phyloP scores from a whole-genome alignment of 2,888 invertebrate genomes.

The Lepeophtheirus nordmannii region DNA sequence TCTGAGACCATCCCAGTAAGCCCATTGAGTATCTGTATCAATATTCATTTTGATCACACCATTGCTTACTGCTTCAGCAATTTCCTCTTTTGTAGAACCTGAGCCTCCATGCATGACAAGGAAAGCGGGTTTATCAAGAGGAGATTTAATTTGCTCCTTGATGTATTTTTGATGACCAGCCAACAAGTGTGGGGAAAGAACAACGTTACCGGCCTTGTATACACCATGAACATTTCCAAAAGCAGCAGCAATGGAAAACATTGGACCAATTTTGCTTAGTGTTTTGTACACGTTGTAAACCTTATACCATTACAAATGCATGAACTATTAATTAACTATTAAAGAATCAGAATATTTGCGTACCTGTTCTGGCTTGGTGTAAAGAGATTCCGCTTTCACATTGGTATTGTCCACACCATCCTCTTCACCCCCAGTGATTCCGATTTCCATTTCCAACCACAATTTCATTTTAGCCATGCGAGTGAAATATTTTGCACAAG shows the following conservation, averaged over 20 bases:
- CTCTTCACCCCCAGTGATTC: slow-evolving; percentile 25
- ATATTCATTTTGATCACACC: slow-evolving; percentile 26
- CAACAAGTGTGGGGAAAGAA: slow-evolving; percentile 22
- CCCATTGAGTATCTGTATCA: slow-evolving; percentile 25
- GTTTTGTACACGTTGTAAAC: slow-evolving; percentile 17
- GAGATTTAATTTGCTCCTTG: slow-evolving; percentile 14
- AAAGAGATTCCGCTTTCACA: slow-evolving; percentile 24
- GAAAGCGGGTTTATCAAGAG: slow-evolving; percentile 19
- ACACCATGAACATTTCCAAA: slow-evolving; percentile 25
- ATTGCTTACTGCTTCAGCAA: slow-evolving; percentile 19
- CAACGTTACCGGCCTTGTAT: slow-evolving; percentile 25
- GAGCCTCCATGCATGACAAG: slow-evolving; percentile 25
- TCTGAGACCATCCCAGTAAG: slow-evolving; percentile 24
- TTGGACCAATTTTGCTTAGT: slow-evolving; percentile 22
- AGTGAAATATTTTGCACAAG: slow-evolving; percentile 22
- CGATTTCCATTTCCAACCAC: slow-evolving; percentile 25
- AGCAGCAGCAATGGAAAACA: slow-evolving; percentile 25
- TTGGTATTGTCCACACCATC: slow-evolving; percentile 25
- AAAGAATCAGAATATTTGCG: neutral
- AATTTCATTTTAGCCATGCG: slow-evolving; percentile 23
- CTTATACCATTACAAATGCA: neutral
- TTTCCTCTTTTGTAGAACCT: slow-evolving; percentile 21
- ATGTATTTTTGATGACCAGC: slow-evolving; percentile 24
- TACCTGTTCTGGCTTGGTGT: slow-evolving; percentile 24
- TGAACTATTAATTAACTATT: no score